Conservation (phyloP, 2,888 invertebrate species). For the Eucera pruinosa region DNA sequence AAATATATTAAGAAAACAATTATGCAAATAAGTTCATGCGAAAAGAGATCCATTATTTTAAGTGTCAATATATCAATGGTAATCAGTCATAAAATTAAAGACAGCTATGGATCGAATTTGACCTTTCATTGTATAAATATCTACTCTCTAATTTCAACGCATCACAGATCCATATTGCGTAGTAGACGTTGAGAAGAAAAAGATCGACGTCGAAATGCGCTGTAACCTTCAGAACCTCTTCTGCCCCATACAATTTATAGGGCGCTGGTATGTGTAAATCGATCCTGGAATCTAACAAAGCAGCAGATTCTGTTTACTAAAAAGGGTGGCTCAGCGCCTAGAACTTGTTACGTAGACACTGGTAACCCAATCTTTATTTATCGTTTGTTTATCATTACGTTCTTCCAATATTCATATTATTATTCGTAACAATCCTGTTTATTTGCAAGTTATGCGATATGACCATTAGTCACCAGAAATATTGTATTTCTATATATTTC, state of each 20-base stretch:
- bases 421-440: too few relatives aligned
- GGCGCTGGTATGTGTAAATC: neutral
- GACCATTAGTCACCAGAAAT: too few relatives aligned
- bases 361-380: too few relatives aligned
- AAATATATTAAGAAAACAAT: neutral
- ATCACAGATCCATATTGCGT: neutral
- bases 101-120: neutral
- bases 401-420: too few relatives aligned
- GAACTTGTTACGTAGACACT: neutral
- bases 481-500: too few relatives aligned
- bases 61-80: neutral
- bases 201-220: conserved; percentile 28
- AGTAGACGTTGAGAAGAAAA: neutral
- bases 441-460: too few relatives aligned
- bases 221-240: conserved; percentile 29
- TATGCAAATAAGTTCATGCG: neutral
- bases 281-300: neutral
- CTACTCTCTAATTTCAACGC: neutral
- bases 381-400: too few relatives aligned
- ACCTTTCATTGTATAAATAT: neutral
- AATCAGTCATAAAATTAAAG: neutral
- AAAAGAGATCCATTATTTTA: neutral
- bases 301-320: neutral
- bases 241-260: neutral
- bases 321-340: neutral